These are phyloP conservation scores for Romanogobio albipinnatus DNA, from an alignment of 2,113 vertebrate species.

Conservation along the genomic window DNA sequence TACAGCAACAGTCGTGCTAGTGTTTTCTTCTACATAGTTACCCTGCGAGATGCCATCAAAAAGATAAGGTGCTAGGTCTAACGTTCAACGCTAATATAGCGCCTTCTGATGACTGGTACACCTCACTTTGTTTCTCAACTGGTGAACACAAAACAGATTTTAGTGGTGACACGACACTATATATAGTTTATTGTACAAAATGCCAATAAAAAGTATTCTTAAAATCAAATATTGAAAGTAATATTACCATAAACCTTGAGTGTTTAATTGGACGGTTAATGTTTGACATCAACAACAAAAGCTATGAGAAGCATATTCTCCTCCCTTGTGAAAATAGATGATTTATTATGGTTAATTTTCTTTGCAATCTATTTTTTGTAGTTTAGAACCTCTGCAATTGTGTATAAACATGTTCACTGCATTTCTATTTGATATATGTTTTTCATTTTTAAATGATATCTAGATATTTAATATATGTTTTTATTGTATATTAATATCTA, in stretches of 20 bases:
- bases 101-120: neutral
- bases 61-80: slow-evolving; percentile 76
- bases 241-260: neutral
- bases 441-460: no score
- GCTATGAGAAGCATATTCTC: neutral
- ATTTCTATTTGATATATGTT: neutral
- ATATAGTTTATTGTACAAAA: neutral
- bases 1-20: slow-evolving; percentile 86
- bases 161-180: neutral
- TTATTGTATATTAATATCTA: no score
- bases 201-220: neutral
- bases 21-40: slow-evolving; percentile 91
- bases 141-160: no score
- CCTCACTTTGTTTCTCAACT: neutral
- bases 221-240: neutral
- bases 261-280: neutral
- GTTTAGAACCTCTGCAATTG: neutral
- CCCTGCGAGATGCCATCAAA: slow-evolving; percentile 82
- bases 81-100: neutral
- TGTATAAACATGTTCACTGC: neutral
- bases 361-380: neutral
- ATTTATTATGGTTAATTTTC: neutral
- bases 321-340: neutral
- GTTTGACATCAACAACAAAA: neutral
- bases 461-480: no score